Base-by-base conservation (phyloP, 2,113 vertebrate species). In the Numenius arquata region DNA sequence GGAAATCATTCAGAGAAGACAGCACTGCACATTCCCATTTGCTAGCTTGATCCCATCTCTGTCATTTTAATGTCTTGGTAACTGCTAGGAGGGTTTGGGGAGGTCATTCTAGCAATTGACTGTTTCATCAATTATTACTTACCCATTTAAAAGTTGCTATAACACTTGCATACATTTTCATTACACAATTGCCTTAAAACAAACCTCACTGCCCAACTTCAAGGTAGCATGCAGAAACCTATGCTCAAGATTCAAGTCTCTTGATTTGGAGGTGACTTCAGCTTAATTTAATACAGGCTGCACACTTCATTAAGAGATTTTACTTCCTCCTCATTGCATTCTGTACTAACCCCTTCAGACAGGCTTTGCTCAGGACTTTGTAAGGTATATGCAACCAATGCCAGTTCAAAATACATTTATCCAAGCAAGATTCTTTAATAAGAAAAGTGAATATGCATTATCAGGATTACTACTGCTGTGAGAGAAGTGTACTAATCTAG, bases 51-150 rank as follows among this genome's bases (percentile, higher is more conserved):
- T 87, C 68, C 45, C 76, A 38, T 58, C 79, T 95, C 86, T 58
- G 61, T 78, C 89, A 78, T 61, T 94, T 90, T 61, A 81, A 78
- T 30, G 27, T 87, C 92, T 93, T 86, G 50, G 38, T 48, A 92
- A 67, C 77, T 81, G 72, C 56, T 16, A 18, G 58, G 80, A 95
- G 58, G 38, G 53, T 96, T 61, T 82, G 66, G 41, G 62, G 94
- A 96, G 87, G 90, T 96, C 94, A 95, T 58, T 78, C 40, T 25
- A 79, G 80, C 79, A 93, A 92, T 61, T 79, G 88, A 73, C 86
- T 85, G 7, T 63, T 95, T 91, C 92, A 95, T 96, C 77, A 96
- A 85, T 95, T 96, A 95, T 95, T 96, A 78, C 83, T 92, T 85
- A 79, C 34, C 56, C 76, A 90, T 76, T 93, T 95, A 71, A 79